Evolutionary conservation across 1,140 invertebrate species (phyloP).

Genomic region (Eurosta solidaginis): DNA sequence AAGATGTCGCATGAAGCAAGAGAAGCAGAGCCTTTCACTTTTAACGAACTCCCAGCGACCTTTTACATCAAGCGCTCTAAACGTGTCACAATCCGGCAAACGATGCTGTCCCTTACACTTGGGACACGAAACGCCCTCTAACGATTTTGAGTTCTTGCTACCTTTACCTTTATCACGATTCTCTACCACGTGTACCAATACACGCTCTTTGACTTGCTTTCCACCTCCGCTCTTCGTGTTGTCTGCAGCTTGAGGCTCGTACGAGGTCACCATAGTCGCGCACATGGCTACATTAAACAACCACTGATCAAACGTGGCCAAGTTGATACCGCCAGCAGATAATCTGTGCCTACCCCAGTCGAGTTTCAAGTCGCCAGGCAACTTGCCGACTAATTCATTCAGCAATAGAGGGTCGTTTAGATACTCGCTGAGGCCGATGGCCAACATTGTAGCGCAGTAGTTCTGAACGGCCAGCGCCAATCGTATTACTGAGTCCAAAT

Average conservation of each 20-base stretch:
- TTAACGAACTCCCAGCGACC: not conserved
- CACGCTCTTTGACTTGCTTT: not conserved
- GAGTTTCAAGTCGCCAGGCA: constrained; percentile 8
- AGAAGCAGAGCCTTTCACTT: not conserved
- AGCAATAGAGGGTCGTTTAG: constrained; percentile 23
- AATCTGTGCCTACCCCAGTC: constrained; percentile 16
- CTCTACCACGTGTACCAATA: not conserved
- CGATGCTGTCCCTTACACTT: not conserved
- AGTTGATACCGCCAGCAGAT: too few species aligned
- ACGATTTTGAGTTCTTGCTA: not conserved
- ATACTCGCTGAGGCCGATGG: constrained; percentile 2
- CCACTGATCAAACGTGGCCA: constrained; percentile 14
- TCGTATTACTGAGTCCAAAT: constrained; percentile 12
- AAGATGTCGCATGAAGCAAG: not conserved
- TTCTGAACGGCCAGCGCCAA: constrained; percentile 23
- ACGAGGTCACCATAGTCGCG: not conserved
- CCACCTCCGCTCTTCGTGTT: not conserved
- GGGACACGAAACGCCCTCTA: not conserved
- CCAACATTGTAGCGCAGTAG: constrained; percentile 7
- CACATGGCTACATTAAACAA: constrained; percentile 1
- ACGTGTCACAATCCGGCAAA: not conserved
- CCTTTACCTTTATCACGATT: not conserved
- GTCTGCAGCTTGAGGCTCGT: not conserved
- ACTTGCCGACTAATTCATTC: constrained; percentile 11
- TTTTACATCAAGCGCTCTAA: not conserved